Evolutionary conservation across 2,113 vertebrate species (phyloP), one percentile per base, ranked within the genome.

Genomic region (Pedetes capensis): DNA sequence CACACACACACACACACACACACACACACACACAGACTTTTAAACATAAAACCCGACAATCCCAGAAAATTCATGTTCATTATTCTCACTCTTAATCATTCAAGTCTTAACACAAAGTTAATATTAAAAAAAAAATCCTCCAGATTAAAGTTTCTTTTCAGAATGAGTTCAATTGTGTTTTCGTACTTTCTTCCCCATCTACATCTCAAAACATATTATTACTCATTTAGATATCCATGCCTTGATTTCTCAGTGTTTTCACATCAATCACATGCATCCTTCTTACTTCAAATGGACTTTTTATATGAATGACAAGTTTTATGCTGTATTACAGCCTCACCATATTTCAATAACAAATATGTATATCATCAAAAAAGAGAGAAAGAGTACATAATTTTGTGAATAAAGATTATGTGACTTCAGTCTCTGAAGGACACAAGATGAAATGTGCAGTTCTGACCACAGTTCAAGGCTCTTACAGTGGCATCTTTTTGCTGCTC

Each of bases 111-210:
- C 42, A 66, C 12, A 23, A 74, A 72, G 6, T 47, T 83, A 66
- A n/a, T n/a, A n/a, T n/a, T n/a, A n/a, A n/a, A 80, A 22, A 74
- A 78, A 93, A 93, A 71, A 14, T 6, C 79, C 20, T 55, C 81
- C 72, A 76, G 72, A 92, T 44, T 85, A 61, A 81, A 84, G 42
- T 51, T 76, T 71, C 89, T 59, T 79, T 79, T 89, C 61, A 80
- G 47, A 84, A 78, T 69, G 59, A 78, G 42, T 68, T 39, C 75
- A 89, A 25, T 1, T 59, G 72, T 68, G 37, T 63, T 84, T 75
- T 61, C 42, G 9, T 49, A 39, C 69, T 74, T 74, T 83, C 47
- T 83, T 90, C 34, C 64, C n/a, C 51, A 91, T 5, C 63, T 53
- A 76, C 3, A 95, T 53, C 53, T 23, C 34, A n/a, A 74, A 76